phyloP scores from a whole-genome alignment of 2,797 vertebrate species.

The Molossus molossus region DNA sequence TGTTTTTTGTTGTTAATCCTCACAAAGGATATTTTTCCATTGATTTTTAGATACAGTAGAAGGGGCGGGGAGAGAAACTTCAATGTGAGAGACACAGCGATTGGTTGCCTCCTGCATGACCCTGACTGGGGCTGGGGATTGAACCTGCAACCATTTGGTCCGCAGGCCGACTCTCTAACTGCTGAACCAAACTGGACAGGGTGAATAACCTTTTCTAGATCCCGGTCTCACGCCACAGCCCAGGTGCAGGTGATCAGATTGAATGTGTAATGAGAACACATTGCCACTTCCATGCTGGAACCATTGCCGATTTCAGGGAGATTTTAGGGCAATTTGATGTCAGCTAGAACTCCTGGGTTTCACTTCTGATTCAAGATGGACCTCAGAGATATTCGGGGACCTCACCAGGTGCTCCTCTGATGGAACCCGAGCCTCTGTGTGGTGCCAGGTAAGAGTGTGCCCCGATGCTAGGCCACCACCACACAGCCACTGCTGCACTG shows the following conservation, averaged over 20 bases:
- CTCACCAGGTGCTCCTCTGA: background rate
- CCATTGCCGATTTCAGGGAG: background rate
- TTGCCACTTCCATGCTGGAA: background rate
- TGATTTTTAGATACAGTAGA: no score
- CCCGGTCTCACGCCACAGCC: background rate
- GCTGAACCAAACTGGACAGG: no score
- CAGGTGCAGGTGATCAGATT: background rate
- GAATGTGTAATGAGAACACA: background rate
- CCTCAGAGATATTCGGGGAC: background rate
- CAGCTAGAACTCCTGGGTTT: background rate
- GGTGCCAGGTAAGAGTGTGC: background rate
- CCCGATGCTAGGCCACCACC: background rate
- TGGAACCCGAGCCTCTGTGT: background rate
- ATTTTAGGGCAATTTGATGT: background rate
- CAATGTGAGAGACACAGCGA: no score
- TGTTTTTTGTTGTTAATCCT: no score
- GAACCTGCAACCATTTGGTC: no score
- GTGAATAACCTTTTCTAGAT: conserved; percentile 25
- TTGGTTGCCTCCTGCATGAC: no score
- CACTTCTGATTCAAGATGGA: conserved; percentile 17
- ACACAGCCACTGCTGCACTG: background rate
- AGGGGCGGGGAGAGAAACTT: no score
- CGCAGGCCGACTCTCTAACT: no score
- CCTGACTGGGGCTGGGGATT: no score
- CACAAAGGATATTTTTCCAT: no score